phyloP scores from a whole-genome alignment of 2,888 invertebrate species.

The Thecocarcelia acutangulata region DNA sequence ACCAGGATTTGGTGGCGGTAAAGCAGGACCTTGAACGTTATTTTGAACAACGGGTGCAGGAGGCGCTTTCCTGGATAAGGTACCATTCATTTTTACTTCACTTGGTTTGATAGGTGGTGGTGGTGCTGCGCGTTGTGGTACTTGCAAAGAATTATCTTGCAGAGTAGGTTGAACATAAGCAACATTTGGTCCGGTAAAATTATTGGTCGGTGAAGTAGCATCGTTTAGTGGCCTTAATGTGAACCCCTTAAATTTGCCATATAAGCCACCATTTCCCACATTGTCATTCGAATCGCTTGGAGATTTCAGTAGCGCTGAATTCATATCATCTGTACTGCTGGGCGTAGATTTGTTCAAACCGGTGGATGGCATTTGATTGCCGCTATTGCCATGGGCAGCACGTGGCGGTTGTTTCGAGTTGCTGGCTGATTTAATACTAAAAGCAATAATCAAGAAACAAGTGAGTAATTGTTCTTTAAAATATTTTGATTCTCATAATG shows the following conservation, averaged over 20 bases:
- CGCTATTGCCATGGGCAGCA: conserved; percentile 65
- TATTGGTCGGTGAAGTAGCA: conserved; percentile 75
- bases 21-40: conserved; percentile 81
- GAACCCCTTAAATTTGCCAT: conserved; percentile 94
- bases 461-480: conserved; percentile 12
- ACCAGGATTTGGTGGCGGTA: conserved; percentile 86
- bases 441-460: conserved; percentile 67
- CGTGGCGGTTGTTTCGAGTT: conserved; percentile 74
- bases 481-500: neutral
- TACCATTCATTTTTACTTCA: conserved; percentile 72
- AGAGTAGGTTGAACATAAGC: conserved; percentile 82
- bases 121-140: conserved; percentile 84
- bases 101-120: conserved; percentile 82
- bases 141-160: conserved; percentile 74
- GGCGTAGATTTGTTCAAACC: conserved; percentile 83
- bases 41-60: conserved; percentile 50
- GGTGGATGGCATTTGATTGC: conserved; percentile 67
- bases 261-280: conserved; percentile 85
- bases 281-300: conserved; percentile 83
- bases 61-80: conserved; percentile 72
- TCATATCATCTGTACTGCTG: conserved; percentile 87
- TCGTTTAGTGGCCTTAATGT: conserved; percentile 83
- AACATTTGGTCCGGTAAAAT: conserved; percentile 82
- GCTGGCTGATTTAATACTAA: conserved; percentile 78
- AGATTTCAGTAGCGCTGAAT: conserved; percentile 85